A percentile compares a stretch with the other conserved stretches of the same genome.
Conservation (phyloP, 1,140 invertebrate species). For the Brachystomella parvula region DNA sequence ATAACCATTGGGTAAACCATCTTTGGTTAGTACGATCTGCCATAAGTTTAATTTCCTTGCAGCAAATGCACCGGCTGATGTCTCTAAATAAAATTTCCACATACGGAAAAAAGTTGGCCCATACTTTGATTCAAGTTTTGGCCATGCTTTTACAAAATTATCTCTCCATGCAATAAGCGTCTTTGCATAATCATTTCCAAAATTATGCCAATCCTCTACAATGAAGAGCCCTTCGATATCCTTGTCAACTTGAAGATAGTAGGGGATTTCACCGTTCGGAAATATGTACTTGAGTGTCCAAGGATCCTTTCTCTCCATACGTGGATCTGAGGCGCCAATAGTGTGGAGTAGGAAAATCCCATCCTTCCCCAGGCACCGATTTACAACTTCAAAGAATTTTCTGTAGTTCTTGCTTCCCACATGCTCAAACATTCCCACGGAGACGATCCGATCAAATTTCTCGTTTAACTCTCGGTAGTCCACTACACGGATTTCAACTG, state of each 20-base stretch:
- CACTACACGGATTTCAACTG: conserved; percentile 27
- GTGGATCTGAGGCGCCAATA: conserved; percentile 23
- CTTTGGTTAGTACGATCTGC: conserved; percentile 27
- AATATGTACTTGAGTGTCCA: conserved; percentile 31
- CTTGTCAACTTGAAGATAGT: conserved; percentile 20
- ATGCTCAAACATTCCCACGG: conserved; percentile 34
- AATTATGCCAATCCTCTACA: conserved; percentile 28
- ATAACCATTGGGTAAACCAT: conserved; percentile 21
- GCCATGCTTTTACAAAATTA: conserved; percentile 18
- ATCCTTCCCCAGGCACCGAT: conserved; percentile 21
- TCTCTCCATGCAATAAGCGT: conserved; percentile 19
- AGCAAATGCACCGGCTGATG: conserved; percentile 11
- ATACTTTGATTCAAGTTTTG: conserved; percentile 1
- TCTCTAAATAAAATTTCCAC: conserved; percentile 21
- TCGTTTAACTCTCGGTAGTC: conserved; percentile 31
- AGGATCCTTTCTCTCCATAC: conserved; percentile 14
- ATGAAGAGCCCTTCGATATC: conserved; percentile 27
- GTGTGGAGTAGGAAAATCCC: conserved; percentile 32
- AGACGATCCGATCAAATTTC: conserved; percentile 33
- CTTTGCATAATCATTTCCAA: conserved; percentile 15
- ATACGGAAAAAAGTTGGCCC: conserved; percentile 19
- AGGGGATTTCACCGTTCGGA: conserved; percentile 26
- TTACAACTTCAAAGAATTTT: conserved; percentile 27
- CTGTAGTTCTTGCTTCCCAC: conserved; percentile 26
- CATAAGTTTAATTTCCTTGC: conserved; percentile 13